A percentile compares a stretch with the other conserved stretches of the same genome.
phyloP scores from a whole-genome alignment of 64 coral and sea anemone genomes.

The Pocillopora damicornis region DNA sequence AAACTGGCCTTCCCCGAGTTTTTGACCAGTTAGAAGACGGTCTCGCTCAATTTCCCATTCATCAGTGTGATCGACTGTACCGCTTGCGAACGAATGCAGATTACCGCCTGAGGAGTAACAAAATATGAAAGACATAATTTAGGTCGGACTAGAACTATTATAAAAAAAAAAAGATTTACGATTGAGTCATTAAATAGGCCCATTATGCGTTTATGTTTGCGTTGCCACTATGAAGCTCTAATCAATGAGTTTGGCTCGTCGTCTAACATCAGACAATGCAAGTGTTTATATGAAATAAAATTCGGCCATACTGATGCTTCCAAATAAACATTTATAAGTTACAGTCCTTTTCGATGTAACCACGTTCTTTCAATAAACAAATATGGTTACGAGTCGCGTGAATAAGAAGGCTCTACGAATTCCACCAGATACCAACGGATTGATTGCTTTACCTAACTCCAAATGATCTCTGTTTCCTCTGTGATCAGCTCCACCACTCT shows the following conservation, averaged over 20 bases:
- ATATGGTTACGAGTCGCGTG: no score
- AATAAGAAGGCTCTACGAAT: no score
- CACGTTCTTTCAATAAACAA: no score
- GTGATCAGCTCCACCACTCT: conserved; percentile 9
- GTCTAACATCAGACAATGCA: no score
- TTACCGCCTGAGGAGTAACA: not conserved
- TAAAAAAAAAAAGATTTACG: no score
- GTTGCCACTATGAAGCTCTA: not conserved
- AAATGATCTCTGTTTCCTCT: conserved; percentile 28
- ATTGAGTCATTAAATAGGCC: not conserved
- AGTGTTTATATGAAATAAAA: no score
- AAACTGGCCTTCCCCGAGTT: conserved; percentile 84
- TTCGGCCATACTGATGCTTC: no score
- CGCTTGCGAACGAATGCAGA: not conserved
- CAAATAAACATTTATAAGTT: no score
- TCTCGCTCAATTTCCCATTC: conserved; percentile 84
- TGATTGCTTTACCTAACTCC: not conserved
- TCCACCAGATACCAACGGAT: not conserved
- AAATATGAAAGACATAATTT: not conserved
- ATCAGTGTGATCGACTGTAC: conserved; percentile 24
- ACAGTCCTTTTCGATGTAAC: no score
- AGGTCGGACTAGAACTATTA: no score
- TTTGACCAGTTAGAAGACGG: conserved; percentile 34
- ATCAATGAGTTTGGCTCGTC: no score
- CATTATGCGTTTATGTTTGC: not conserved